Percentiles rank a stretch among this genome's conserved stretches.
Evolutionary conservation across 2,888 invertebrate genomes (phyloP).

Genomic region (Galerucella pusilla): DNA sequence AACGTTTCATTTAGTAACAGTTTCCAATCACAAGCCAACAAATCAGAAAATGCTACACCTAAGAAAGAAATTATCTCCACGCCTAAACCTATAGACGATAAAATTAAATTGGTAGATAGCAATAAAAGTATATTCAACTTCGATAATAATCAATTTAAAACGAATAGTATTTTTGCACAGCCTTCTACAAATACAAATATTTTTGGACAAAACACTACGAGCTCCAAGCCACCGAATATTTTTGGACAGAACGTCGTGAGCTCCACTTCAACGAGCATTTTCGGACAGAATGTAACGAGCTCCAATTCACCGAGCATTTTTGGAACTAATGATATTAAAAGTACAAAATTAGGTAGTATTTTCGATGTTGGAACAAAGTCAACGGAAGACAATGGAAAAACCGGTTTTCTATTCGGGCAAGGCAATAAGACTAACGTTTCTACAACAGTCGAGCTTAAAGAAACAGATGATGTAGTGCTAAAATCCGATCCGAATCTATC

Average conservation of each 20-base stretch:
- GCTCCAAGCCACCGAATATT: slow-evolving; percentile 1
- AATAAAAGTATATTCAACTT: slow-evolving; percentile 1
- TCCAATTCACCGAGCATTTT: slow-evolving; percentile 7
- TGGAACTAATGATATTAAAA: neutral
- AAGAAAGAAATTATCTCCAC: slow-evolving; percentile 40
- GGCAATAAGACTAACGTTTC: neutral
- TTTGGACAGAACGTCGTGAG: neutral
- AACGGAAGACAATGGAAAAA: neutral
- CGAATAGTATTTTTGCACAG: neutral
- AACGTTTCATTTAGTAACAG: neutral
- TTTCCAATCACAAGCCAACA: neutral
- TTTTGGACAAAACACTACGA: slow-evolving; percentile 3
- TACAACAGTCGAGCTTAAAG: slow-evolving; percentile 43
- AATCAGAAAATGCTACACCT: neutral
- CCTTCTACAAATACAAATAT: neutral
- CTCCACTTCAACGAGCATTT: slow-evolving; percentile 9
- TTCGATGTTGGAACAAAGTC: neutral
- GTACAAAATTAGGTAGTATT: neutral
- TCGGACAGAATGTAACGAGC: slow-evolving; percentile 11
- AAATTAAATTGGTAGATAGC: neutral
- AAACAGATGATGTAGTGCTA: slow-evolving; percentile 55
- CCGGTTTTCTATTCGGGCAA: slow-evolving; percentile 3
- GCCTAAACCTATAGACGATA: neutral
- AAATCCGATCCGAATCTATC: slow-evolving; percentile 58
- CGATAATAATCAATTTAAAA: slow-evolving; percentile 1